Base-by-base conservation (phyloP, 2,888 invertebrate genomes). In the Catocala sponsa region DNA sequence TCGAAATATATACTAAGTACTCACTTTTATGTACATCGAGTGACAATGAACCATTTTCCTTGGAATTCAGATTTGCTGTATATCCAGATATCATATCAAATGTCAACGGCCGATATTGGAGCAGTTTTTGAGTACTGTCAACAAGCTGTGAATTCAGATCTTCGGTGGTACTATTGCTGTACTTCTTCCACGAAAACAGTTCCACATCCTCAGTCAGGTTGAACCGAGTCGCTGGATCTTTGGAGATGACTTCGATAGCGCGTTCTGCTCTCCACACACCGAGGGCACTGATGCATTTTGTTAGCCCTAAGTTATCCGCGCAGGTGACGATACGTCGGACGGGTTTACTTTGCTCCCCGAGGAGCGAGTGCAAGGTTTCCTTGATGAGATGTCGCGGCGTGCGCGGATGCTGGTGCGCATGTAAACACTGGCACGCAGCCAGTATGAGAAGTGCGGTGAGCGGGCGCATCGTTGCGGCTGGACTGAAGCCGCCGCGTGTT, bases 241-340 rank as follows among this genome's bases (percentile, higher is more conserved):
- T 74, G 50, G 64, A 57, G 55, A 82, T 76, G 2, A 74, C 58
- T 43, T 78, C 63, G 56, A 87, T 55, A 1, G 91, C 91, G 32
- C 84, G 84, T 76, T 90, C 85, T 35, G 96, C 92, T 49, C 95
- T 94, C 89, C 95, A 95, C 15, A 94, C 83, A 51, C 95, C 90
- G 59, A 95, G 93, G n/a, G 95, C 90, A 80, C 94, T 95, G 53
- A 95, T 81, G 82, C 96, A 96, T 84, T 95, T 95, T 61, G 93
- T 65, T 6, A 95, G 85, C 51, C 94, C 95, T 55, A 94, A 81
- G n/a, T 79, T 72, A 62, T 79, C 77, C 9, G 85, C 74, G 77
- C 94, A 94, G 51, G 80, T 66, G 38, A 87, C 56, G 49, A 89
- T 71, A 52, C 78, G 78, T 54, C 76, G 72, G 15, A 85, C 64